phyloP scores from a whole-genome alignment of 2,888 invertebrate genomes.

The Hesperia comma region DNA sequence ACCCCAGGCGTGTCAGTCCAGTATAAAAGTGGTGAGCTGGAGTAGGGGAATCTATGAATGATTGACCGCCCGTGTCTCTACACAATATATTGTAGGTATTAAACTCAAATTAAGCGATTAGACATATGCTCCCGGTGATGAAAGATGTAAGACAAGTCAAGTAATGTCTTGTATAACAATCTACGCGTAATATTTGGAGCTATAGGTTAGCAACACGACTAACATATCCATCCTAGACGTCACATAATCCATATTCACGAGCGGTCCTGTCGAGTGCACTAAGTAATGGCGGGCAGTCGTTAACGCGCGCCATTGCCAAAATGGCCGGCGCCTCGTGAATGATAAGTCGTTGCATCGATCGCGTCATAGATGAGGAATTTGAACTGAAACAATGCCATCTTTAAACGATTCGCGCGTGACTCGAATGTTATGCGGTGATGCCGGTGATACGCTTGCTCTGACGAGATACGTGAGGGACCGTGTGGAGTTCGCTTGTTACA shows the following conservation, averaged over 20 bases:
- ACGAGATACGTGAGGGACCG: slow-evolving; percentile 15
- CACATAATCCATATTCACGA: slow-evolving; percentile 2
- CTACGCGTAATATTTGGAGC: too few species aligned
- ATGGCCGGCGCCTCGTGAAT: slow-evolving; percentile 60
- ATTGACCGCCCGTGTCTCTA: too few species aligned
- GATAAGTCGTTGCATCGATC: slow-evolving; percentile 61
- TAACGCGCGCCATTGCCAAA: slow-evolving; percentile 58
- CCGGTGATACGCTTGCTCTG: slow-evolving; percentile 19
- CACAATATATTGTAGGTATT: too few species aligned
- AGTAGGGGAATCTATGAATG: too few species aligned
- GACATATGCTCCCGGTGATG: too few species aligned
- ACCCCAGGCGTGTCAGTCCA: too few species aligned
- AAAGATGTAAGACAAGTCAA: too few species aligned
- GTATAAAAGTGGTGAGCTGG: too few species aligned
- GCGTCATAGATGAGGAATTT: slow-evolving; percentile 77
- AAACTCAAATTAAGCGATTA: too few species aligned
- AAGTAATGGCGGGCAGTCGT: slow-evolving; percentile 26
- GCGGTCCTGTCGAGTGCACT: slow-evolving; percentile 11
- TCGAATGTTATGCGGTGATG: slow-evolving; percentile 50
- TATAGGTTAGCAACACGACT: not conserved
- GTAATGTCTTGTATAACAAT: too few species aligned
- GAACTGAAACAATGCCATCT: slow-evolving; percentile 77
- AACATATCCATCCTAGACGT: not conserved
- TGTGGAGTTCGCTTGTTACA: not conserved
- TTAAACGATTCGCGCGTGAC: slow-evolving; percentile 62